Evolutionary conservation across 2,797 vertebrate genomes (phyloP).

Genomic region (Cyprinella venusta): DNA sequence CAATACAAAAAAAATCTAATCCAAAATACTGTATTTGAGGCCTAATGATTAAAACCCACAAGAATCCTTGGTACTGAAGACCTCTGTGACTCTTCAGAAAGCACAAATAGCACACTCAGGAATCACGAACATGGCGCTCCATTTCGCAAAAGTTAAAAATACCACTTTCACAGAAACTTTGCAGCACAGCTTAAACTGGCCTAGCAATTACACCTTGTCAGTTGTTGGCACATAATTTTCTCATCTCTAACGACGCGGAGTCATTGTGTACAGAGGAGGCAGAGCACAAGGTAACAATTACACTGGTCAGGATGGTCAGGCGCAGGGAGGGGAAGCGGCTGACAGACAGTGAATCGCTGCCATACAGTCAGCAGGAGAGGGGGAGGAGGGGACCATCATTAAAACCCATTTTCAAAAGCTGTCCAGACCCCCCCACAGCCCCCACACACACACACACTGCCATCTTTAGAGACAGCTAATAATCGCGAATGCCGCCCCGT

Average conservation of each 20-base stretch:
- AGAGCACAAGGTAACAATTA: slow-evolving; percentile 66
- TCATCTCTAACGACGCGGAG: slow-evolving; percentile 72
- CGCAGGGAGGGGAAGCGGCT: slow-evolving; percentile 51
- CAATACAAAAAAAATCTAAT: neutral
- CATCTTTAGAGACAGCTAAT: slow-evolving; percentile 23
- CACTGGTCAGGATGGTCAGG: slow-evolving; percentile 56
- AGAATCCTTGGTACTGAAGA: neutral
- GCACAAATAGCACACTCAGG: slow-evolving; percentile 28
- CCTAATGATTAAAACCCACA: slow-evolving; percentile 1
- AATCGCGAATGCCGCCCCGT: slow-evolving; percentile 10
- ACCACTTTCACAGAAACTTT: slow-evolving; percentile 62
- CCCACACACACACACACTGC: slow-evolving; percentile 9
- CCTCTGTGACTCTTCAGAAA: slow-evolving; percentile 18
- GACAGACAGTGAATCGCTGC: slow-evolving; percentile 58
- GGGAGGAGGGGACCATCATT: slow-evolving; percentile 50
- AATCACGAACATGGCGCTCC: slow-evolving; percentile 38
- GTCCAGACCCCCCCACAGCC: slow-evolving; percentile 20
- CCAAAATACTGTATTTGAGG: neutral
- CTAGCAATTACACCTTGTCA: slow-evolving; percentile 80
- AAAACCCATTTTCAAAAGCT: slow-evolving; percentile 56
- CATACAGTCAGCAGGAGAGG: slow-evolving; percentile 50
- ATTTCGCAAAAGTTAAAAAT: slow-evolving; percentile 57
- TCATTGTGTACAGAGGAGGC: slow-evolving; percentile 63
- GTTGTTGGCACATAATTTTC: slow-evolving; percentile 70
- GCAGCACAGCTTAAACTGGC: slow-evolving; percentile 57